These are phyloP conservation scores for Odocoileus hemionus DNA, from an alignment of 2,113 vertebrate genomes.

Conservation along the genomic window DNA sequence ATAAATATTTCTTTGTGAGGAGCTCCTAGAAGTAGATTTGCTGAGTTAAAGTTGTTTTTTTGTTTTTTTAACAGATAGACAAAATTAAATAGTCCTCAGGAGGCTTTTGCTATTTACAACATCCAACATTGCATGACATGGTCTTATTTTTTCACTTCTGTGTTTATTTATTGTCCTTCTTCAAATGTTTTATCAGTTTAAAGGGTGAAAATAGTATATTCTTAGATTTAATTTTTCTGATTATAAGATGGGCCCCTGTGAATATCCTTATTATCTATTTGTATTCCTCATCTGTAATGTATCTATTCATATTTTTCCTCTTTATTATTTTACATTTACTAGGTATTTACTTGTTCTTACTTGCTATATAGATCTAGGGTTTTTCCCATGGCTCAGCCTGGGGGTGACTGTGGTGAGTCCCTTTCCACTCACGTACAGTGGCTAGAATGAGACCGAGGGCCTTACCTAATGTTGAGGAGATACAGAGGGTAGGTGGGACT, in stretches of 20 bases:
- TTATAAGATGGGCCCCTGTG: not conserved
- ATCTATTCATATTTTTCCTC: not conserved
- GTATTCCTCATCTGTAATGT: not conserved
- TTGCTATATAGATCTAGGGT: fast-evolving
- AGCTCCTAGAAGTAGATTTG: not conserved
- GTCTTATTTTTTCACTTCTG: not conserved
- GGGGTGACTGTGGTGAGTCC: not conserved
- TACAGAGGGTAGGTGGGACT: not conserved
- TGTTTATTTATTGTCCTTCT: not conserved
- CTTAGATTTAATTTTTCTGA: not conserved
- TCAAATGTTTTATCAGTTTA: not conserved
- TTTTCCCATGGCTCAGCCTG: not conserved
- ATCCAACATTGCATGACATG: not conserved
- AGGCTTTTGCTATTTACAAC: not conserved
- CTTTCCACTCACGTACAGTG: not conserved
- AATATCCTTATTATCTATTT: not conserved
- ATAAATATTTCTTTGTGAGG: not conserved
- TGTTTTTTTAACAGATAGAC: not conserved
- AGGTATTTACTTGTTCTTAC: not conserved
- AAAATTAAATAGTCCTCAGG: not conserved
- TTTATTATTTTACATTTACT: not conserved
- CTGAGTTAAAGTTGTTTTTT: not conserved
- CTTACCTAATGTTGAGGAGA: not conserved
- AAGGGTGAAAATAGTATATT: not conserved
- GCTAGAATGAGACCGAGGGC: not conserved